Evolutionary conservation across 2,888 invertebrate genomes (phyloP).

Genomic region (Unio delphinus): DNA sequence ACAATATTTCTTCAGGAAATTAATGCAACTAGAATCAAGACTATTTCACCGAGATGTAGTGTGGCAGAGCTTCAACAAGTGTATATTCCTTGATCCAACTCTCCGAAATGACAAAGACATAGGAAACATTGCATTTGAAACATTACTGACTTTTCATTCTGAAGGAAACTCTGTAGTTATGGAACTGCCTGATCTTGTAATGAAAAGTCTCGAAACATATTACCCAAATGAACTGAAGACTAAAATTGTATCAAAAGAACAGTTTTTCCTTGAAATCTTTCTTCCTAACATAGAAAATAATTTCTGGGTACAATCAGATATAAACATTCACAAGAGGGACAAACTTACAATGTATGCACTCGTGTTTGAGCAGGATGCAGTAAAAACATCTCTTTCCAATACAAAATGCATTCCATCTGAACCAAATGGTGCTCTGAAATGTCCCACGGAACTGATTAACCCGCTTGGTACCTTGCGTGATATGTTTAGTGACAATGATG

Average conservation of each 20-base stretch:
- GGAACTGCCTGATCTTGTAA: too few relatives aligned
- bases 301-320: neutral
- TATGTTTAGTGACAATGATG: too few relatives aligned
- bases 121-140: conserved; percentile 6
- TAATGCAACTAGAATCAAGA: neutral
- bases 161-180: neutral
- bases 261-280: conserved; percentile 10
- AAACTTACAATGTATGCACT: too few relatives aligned
- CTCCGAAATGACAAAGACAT: conserved; percentile 5
- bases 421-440: too few relatives aligned
- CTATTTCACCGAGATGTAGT: conserved; percentile 4
- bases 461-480: too few relatives aligned
- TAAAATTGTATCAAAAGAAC: conserved; percentile 5
- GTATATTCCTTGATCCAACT: conserved; percentile 11
- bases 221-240: neutral
- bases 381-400: too few relatives aligned
- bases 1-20: neutral
- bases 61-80: conserved; percentile 3
- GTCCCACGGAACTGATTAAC: too few relatives aligned
- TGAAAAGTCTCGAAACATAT: conserved; percentile 1
- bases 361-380: too few relatives aligned
- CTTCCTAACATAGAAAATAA: conserved; percentile 10
- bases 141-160: conserved; percentile 3
- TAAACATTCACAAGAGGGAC: neutral
- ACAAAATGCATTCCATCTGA: too few relatives aligned